Base-by-base conservation (phyloP, 2,797 vertebrate genomes). In the Sitta carolinensis region DNA sequence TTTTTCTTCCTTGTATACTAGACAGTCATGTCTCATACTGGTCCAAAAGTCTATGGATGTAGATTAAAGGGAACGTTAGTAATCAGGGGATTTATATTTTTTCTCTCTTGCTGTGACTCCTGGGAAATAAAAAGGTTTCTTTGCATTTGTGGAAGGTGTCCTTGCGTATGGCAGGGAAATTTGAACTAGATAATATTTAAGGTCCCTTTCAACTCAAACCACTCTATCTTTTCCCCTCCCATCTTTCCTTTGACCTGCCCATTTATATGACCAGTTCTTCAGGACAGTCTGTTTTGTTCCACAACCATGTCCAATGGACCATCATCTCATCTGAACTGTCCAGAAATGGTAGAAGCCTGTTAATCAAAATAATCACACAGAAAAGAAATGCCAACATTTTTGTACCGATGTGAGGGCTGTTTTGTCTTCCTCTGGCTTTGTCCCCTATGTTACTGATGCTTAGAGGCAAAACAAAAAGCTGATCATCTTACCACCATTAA, bases 351-450 rank as follows among this genome's bases (percentile, higher is more conserved):
- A 29, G 1, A 55, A 75, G 51, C 34, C 55, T 5, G 29, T 68
- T 68, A 84, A 81, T 81, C 82, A 94, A 18, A 67, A 85, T 51
- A 61, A 91, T 59, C 43, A 57, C 0, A 0, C 12, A 73, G 62
- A 81, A 93, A 78, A 38, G 75, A 97, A 95, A 97, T 79, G 47
- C 57, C 64, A 90, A 63, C 59, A 62, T 96, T 91, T 95, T 93
- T 92, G 67, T 62, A 79, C 57, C 5, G 3, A 84, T 78, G 58
- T 66, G 82, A 77, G 12, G 62, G 42, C 91, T 96, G 77, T 83
- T 97, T 96, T 93, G 76, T 95, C 91, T 94, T 94, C 50, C 23
- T 86, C 84, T 67, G 80, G 61, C 59, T 97, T 95, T 95, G 64
- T 94, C 81, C 21, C 67, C 61, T 89, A 72, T 61, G 36, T 93